phyloP scores from a whole-genome alignment of 2,888 invertebrate species.

The Liopterus haemorrhoidalis region DNA sequence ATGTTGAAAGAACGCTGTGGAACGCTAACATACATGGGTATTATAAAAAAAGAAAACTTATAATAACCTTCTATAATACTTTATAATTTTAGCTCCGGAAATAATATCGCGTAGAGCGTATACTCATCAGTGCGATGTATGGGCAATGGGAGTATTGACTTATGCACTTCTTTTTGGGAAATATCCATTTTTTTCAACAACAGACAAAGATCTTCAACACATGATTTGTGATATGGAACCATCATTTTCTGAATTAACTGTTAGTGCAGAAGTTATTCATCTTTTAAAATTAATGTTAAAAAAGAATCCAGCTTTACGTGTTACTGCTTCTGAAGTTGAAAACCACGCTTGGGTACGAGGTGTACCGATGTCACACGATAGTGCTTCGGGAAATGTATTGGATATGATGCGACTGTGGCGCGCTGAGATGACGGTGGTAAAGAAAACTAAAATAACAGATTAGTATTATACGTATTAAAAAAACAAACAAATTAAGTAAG shows the following conservation, averaged over 20 bases:
- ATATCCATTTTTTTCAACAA: slow-evolving; percentile 41
- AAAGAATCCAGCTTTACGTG: slow-evolving; percentile 50
- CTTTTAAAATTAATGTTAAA: slow-evolving; percentile 46
- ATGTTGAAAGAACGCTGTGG: slow-evolving; percentile 54
- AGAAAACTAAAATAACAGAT: no score
- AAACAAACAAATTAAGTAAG: no score
- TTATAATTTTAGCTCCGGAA: slow-evolving; percentile 49
- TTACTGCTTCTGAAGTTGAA: slow-evolving; percentile 49
- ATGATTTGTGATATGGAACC: slow-evolving; percentile 41
- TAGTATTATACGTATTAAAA: no score
- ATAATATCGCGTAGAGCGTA: slow-evolving; percentile 50
- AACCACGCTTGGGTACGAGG: slow-evolving; percentile 47
- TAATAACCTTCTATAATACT: slow-evolving; percentile 9
- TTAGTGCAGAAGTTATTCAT: slow-evolving; percentile 41
- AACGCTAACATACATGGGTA: slow-evolving; percentile 53
- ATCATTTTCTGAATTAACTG: slow-evolving; percentile 29
- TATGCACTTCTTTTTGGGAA: slow-evolving; percentile 46
- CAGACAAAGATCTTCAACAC: slow-evolving; percentile 38
- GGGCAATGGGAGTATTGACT: slow-evolving; percentile 54
- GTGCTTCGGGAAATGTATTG: slow-evolving; percentile 42
- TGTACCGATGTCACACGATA: slow-evolving; percentile 28
- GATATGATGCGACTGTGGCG: slow-evolving; percentile 47
- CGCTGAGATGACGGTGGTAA: slow-evolving; percentile 40
- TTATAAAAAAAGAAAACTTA: slow-evolving; percentile 21
- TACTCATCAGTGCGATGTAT: slow-evolving; percentile 55